Conservation (phyloP, 2,797 vertebrate species). For the Zalophus californianus region DNA sequence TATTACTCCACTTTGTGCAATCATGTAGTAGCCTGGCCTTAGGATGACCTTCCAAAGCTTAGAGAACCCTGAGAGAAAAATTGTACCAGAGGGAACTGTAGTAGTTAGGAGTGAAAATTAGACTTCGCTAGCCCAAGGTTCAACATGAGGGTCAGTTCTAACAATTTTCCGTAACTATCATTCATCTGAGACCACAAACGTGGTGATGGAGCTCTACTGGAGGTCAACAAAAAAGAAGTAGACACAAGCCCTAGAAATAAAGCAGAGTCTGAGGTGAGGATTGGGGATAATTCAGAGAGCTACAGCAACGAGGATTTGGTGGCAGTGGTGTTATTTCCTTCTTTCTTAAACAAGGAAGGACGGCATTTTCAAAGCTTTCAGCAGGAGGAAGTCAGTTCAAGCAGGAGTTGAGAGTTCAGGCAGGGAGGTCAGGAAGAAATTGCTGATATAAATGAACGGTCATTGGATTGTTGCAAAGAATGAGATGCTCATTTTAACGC, state of each 20-base stretch:
- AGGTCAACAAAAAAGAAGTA: neutral
- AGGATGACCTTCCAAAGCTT: neutral
- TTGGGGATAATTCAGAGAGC: neutral
- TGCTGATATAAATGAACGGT: neutral
- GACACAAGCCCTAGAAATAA: neutral
- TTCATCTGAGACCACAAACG: neutral
- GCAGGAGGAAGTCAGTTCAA: neutral
- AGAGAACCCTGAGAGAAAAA: neutral
- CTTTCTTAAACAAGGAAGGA: neutral
- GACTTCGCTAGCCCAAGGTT: neutral
- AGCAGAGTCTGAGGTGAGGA: neutral
- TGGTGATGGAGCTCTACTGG: neutral
- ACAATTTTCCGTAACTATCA: neutral
- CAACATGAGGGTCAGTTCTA: neutral
- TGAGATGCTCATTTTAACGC: neutral
- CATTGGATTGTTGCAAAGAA: neutral
- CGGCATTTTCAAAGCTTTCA: neutral
- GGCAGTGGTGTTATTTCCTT: neutral
- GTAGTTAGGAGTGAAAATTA: conserved; percentile 46
- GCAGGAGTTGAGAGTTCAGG: neutral
- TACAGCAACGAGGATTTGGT: neutral
- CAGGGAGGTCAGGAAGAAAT: neutral
- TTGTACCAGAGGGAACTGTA: neutral
- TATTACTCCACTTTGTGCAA: neutral
- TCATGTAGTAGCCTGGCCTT: neutral